Conservation (phyloP, 2,113 vertebrate species). For the Apus apus region DNA sequence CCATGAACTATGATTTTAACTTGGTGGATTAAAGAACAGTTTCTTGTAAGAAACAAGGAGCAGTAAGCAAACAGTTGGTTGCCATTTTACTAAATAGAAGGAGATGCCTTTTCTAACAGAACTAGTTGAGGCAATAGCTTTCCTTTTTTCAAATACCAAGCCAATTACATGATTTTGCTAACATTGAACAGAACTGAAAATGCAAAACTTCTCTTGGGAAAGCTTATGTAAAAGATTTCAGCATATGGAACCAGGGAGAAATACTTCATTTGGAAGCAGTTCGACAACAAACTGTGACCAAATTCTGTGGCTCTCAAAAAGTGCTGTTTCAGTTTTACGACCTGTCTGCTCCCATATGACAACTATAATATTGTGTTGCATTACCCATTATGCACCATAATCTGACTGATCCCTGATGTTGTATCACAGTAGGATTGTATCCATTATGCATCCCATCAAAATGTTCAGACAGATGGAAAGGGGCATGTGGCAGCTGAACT, state of each 20-base stretch:
- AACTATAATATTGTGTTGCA: neutral
- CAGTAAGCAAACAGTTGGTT: neutral
- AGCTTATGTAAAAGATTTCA: neutral
- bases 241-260: neutral
- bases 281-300: neutral
- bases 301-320: neutral
- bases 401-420: neutral
- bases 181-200: neutral
- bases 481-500: neutral
- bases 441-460: neutral
- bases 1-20: neutral
- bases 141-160: neutral
- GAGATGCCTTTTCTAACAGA: neutral
- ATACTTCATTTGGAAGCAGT: neutral
- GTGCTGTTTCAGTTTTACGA: neutral
- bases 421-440: neutral
- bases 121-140: neutral
- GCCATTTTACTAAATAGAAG: neutral
- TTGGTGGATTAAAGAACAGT: neutral
- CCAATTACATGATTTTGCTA: neutral
- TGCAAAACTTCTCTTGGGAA: neutral
- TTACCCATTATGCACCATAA: neutral
- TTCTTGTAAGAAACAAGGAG: neutral
- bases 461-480: neutral
- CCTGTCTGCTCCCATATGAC: neutral